phyloP scores from a whole-genome alignment of 2,797 vertebrate species.

The Sciurus carolinensis region DNA sequence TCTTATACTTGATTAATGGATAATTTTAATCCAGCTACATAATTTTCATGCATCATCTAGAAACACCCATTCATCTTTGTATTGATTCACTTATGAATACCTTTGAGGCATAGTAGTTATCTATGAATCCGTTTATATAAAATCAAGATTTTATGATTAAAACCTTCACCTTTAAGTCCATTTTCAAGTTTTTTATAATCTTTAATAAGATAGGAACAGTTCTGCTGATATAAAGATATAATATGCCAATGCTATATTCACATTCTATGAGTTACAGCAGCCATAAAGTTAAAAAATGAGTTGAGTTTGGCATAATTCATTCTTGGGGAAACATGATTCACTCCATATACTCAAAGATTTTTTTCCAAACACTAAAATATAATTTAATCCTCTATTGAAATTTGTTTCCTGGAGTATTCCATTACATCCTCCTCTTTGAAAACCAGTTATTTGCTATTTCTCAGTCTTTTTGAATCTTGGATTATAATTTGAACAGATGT shows the following conservation, averaged over 20 bases:
- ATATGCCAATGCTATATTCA: background rate
- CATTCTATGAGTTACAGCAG: background rate
- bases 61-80: background rate
- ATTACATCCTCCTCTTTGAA: background rate
- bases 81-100: conserved; percentile 1
- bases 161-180: background rate
- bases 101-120: background rate
- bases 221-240: background rate
- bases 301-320: background rate
- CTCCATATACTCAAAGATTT: background rate
- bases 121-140: background rate
- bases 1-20: background rate
- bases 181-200: background rate
- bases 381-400: background rate
- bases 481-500: background rate
- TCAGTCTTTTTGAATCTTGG: background rate
- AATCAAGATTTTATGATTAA: conserved; percentile 6
- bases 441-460: background rate
- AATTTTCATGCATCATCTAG: background rate
- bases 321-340: background rate
- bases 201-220: background rate
- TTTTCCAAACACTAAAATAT: background rate
- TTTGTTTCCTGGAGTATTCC: background rate
- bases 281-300: background rate
- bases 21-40: conserved; percentile 21